Evolutionary conservation across 2,113 vertebrate species (phyloP), one percentile per base, ranked within the genome.

Genomic region (Verasper variegatus): DNA sequence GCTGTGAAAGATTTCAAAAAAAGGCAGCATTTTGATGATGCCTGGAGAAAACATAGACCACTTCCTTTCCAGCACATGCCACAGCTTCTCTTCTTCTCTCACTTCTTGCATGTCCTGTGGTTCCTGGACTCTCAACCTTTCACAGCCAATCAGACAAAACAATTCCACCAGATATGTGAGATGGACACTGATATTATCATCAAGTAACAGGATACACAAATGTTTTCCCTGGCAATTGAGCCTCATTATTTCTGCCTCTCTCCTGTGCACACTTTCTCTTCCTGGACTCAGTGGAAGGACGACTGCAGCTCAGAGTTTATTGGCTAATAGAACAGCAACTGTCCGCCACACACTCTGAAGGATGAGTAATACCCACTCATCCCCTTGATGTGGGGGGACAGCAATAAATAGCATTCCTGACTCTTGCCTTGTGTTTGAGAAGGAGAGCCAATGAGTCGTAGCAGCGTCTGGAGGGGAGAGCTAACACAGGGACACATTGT

Each of bases 381-480:
- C 69, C 76, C 78, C 81, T 92, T 92, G 87, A 93, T 90, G 89
- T 92, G 90, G 89, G 54, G 77, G 71, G 71, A 82, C 74, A 56
- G 76, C 88, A 80, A 89, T 89, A 89, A 91, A 91, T 76, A 73
- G 72, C 74, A 78, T 88, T 89, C 86, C 76, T 77, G 78, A 72
- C 85, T 76, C 76, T 52, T 71, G 76, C 65, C 77, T 79, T 60
- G 62, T 76, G 68, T 81, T 89, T 86, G 66, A 76, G 76, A 20
- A 88, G 68, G 54, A 82, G 68, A 82, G 77, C 74, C 78, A 88
- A 74, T 79, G 82, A 85, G 78, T 88, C 72, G 72, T 81, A 70
- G 73, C 73, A 31, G 71, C 17, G 17, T 58, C 64, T 72, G 67
- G 64, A 86, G 65, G 20, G 31, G 74, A 74, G 31, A 70, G 59